Evolutionary conservation across 2,888 invertebrate species (phyloP).

Genomic region (Heliconius sara): DNA sequence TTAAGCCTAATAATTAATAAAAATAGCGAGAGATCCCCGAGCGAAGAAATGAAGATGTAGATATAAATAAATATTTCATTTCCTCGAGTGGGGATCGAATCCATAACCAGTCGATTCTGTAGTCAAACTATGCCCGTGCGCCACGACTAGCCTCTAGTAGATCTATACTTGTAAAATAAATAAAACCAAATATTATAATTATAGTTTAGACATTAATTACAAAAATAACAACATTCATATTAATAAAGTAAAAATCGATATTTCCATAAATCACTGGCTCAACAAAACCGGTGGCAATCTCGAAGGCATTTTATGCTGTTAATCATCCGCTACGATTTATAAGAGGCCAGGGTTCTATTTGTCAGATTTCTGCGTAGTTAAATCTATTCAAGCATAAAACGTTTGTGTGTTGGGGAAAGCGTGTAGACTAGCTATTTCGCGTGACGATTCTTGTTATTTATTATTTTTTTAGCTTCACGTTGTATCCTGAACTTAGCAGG

Average conservation of each 20-base stretch:
- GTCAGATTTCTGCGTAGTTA: slow-evolving; percentile 28
- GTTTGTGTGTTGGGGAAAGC: slow-evolving; percentile 17
- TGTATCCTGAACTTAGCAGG: background rate
- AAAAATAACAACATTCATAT: slow-evolving; percentile 5
- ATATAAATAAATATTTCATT: no score
- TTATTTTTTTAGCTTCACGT: background rate
- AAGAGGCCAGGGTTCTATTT: slow-evolving; percentile 28
- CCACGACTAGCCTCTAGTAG: no score
- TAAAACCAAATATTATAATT: background rate
- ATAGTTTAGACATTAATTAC: background rate
- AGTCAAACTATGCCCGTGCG: no score
- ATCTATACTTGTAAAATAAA: no score
- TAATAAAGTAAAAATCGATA: slow-evolving; percentile 13
- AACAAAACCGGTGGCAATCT: slow-evolving; percentile 31
- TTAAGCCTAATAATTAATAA: no score
- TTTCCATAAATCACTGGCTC: slow-evolving; percentile 18
- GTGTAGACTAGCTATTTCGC: background rate
- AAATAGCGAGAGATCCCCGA: no score
- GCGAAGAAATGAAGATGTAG: no score
- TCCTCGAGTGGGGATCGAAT: no score
- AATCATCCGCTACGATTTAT: slow-evolving; percentile 32
- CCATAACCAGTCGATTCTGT: no score
- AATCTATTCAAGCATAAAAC: slow-evolving; percentile 22
- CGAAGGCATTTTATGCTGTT: slow-evolving; percentile 34
- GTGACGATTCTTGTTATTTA: background rate